A percentile compares a stretch with the other conserved stretches of the same genome.
Evolutionary conservation across 2,797 vertebrate species (phyloP).

Genomic region (Alectoris magna): DNA sequence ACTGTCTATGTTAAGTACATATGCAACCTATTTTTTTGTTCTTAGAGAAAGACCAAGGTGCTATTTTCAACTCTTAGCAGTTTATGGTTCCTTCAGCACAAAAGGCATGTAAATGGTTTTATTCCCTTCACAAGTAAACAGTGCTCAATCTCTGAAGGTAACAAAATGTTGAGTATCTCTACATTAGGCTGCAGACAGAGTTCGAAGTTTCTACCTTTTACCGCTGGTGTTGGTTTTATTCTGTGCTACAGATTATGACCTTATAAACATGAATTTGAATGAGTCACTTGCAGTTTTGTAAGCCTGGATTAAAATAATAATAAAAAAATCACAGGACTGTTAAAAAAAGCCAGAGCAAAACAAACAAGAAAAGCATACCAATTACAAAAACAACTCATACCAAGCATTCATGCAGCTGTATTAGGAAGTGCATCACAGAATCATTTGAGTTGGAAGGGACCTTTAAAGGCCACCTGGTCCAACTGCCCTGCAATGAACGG

Average conservation of each 20-base stretch:
- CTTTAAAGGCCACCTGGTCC: not conserved
- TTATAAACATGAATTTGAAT: not conserved
- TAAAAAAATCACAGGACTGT: not conserved
- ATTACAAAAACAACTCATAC: not conserved
- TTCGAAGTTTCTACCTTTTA: not conserved
- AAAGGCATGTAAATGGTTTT: not conserved
- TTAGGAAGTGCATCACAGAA: not conserved
- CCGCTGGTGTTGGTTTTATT: not conserved
- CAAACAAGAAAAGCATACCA: too few species aligned
- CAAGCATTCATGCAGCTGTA: not conserved
- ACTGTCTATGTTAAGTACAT: not conserved
- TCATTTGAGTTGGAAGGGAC: not conserved
- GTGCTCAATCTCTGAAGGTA: not conserved
- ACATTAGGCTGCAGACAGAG: not conserved
- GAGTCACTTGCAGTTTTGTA: not conserved
- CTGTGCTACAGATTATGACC: not conserved
- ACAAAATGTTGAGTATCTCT: not conserved
- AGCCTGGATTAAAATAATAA: not conserved
- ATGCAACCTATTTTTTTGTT: not conserved
- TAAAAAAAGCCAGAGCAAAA: not conserved
- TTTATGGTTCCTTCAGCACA: not conserved
- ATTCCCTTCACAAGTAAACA: not conserved
- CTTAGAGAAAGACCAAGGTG: not conserved
- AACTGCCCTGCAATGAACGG: not conserved
- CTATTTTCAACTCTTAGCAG: not conserved